Base-by-base conservation (phyloP, 2,113 vertebrate species). In the Colius striatus region DNA sequence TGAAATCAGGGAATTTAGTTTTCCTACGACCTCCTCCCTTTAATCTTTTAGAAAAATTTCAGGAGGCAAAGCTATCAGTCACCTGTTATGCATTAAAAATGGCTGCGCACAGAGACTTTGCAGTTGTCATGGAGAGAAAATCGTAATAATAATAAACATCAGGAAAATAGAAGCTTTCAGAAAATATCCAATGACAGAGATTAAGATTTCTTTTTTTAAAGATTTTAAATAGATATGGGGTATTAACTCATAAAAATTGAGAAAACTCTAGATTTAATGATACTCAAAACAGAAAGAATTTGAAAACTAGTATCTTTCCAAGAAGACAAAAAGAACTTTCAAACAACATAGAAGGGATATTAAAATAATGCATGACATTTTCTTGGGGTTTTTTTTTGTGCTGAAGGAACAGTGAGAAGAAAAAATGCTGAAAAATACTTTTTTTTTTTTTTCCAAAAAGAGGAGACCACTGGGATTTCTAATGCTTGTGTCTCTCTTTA, bases 161-260 rank as follows among this genome's bases (percentile, higher is more conserved):
- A 83, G 65, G 43, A 77, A 62, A 82, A 62, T 45, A 47, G 3
- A 66, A 77, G 8, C 10, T 58, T 30, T 83, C 32, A 51, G 17
- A n/a, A 93, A 80, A 76, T 41, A 66, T 8, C 19, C 14, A 58
- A 1, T 41, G 18, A 30, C 29, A 72, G 19, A 80, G 3, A 73
- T 51, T 23, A 76, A 73, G n/a, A 66, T n/a, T n/a, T n/a, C n/a
- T n/a, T n/a, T n/a, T n/a, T n/a, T n/a, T n/a, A n/a, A n/a, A 68
- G 1, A 36, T 45, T 58, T 43, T 0, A 22, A 78, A 74, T 41
- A 60, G 41, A 61, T 38, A 36, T 34, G 30, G 1, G 4, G 1
- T 76, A 74, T 91, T 78, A 65, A 20, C 16, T 53, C 32, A 36
- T 27, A 73, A 82, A 82, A 62, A n/a, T 7, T 27, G 13, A 94